A percentile compares a stretch with the other conserved stretches of the same genome.
Evolutionary conservation across 2,888 invertebrate species (phyloP).

Genomic region (Bugulina stolonifera): DNA sequence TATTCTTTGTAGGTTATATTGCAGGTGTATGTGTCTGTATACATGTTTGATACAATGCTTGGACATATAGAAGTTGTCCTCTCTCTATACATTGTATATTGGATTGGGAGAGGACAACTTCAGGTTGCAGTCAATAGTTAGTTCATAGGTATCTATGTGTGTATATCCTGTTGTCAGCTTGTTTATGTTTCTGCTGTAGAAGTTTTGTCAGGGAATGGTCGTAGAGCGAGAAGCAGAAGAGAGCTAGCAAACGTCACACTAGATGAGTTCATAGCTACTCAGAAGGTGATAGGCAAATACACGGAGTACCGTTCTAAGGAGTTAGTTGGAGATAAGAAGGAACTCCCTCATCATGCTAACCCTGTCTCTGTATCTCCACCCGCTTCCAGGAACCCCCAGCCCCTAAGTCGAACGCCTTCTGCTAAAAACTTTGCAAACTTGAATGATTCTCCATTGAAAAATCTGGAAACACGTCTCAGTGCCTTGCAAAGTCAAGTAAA

Average conservation of each 20-base stretch:
- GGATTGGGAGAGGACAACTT: no score
- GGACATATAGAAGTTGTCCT: no score
- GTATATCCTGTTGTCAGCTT: no score
- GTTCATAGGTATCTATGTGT: no score
- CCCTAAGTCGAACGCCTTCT: background rate
- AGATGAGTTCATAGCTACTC: background rate
- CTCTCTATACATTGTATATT: no score
- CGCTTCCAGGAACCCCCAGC: background rate
- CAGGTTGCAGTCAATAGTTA: no score
- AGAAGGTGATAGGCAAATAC: slow-evolving; percentile 14
- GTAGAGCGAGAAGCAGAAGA: slow-evolving; percentile 1
- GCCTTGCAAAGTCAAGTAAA: no score
- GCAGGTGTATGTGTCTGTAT: no score
- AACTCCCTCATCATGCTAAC: background rate
- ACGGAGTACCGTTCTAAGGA: background rate
- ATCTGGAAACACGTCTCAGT: no score
- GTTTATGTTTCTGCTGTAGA: slow-evolving; percentile 1
- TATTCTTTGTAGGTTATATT: no score
- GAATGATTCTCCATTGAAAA: background rate
- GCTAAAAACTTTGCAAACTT: background rate
- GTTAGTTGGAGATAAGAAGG: background rate
- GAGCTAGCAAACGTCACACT: background rate
- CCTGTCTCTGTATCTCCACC: background rate
- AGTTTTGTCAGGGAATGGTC: slow-evolving; percentile 14
- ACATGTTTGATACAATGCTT: no score